phyloP scores from a whole-genome alignment of 2,797 vertebrate species.

The Sciurus vulgaris region DNA sequence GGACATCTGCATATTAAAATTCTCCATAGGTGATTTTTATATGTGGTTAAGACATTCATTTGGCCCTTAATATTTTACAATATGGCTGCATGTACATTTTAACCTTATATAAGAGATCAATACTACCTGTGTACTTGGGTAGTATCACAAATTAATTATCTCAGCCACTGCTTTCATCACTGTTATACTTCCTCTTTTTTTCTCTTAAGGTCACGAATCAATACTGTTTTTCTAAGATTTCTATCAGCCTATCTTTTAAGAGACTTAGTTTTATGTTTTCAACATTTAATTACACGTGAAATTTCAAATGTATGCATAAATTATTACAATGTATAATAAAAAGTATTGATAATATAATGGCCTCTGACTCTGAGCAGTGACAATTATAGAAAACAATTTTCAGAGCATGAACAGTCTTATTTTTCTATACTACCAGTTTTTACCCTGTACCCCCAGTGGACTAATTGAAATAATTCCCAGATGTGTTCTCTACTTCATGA shows the following conservation, averaged over 20 bases:
- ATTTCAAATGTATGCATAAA: neutral
- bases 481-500: neutral
- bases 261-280: neutral
- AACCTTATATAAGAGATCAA: neutral
- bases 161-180: neutral
- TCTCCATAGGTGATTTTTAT: neutral
- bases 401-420: neutral
- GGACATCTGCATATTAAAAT: neutral
- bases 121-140: neutral
- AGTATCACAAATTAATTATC: neutral
- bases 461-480: neutral
- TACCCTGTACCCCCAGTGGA: neutral
- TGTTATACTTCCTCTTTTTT: neutral
- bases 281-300: conserved; percentile 22
- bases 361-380: neutral
- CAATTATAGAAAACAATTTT: neutral
- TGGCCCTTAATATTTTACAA: neutral
- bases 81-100: neutral
- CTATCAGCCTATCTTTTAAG: neutral
- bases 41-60: neutral
- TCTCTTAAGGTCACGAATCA: neutral
- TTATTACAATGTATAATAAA: neutral
- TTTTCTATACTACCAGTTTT: neutral
- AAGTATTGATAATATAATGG: neutral
- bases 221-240: conserved; percentile 30